phyloP scores from a whole-genome alignment of 1,140 invertebrate genomes.

The Diorhabda carinulata region DNA sequence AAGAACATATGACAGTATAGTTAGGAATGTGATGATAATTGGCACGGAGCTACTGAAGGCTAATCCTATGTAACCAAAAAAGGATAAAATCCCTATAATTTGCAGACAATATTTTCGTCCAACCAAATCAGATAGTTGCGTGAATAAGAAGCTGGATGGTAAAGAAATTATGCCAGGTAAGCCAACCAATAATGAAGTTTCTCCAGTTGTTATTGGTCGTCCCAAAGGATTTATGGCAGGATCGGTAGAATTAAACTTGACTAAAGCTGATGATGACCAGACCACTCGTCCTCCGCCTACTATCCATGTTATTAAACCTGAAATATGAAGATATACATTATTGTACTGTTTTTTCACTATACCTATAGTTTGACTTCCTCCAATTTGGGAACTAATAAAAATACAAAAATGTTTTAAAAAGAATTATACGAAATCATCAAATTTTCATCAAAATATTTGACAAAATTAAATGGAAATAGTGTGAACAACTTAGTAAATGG shows the following conservation, averaged over 20 bases:
- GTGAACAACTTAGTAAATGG: too few species aligned
- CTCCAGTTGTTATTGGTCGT: not conserved
- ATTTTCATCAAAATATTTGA: too few species aligned
- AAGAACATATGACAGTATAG: slow-evolving; percentile 47
- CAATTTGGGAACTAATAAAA: too few species aligned
- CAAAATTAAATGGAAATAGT: too few species aligned
- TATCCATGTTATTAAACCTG: too few species aligned
- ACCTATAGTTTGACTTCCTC: too few species aligned
- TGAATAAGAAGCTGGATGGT: not conserved
- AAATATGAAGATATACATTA: too few species aligned
- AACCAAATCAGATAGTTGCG: not conserved
- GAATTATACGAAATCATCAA: too few species aligned
- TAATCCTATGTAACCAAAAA: slow-evolving; percentile 46
- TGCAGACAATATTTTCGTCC: slow-evolving; percentile 50
- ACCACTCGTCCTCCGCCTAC: too few species aligned
- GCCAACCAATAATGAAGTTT: not conserved
- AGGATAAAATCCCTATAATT: slow-evolving; percentile 43
- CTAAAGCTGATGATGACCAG: slow-evolving; percentile 2
- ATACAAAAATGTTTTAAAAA: too few species aligned
- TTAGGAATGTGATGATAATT: slow-evolving; percentile 45
- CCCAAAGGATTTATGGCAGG: not conserved
- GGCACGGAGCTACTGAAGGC: slow-evolving; percentile 42
- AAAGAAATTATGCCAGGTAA: not conserved
- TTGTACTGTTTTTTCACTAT: too few species aligned
- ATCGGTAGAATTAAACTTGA: not conserved